These are phyloP conservation scores for Amazona finschi DNA, from an alignment of 2,797 vertebrate species.

Conservation along the genomic window DNA sequence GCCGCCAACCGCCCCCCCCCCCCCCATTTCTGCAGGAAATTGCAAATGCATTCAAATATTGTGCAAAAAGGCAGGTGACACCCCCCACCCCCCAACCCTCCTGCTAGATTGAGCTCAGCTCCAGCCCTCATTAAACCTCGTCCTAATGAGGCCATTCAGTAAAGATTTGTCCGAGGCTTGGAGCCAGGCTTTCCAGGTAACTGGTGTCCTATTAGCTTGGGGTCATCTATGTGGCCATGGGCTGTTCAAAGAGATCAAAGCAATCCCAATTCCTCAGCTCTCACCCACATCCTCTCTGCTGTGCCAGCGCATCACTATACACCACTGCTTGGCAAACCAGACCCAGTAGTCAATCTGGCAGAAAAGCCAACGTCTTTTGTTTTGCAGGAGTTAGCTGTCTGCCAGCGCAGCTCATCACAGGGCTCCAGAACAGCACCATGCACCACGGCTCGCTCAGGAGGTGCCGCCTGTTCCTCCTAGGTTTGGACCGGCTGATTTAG, in stretches of 20 bases:
- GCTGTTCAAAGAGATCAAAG: background rate
- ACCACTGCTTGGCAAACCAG: background rate
- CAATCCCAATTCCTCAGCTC: background rate
- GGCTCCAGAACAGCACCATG: background rate
- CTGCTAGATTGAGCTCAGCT: background rate
- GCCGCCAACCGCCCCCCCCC: background rate
- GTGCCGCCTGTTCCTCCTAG: background rate
- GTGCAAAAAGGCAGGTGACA: background rate
- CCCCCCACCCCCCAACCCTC: background rate
- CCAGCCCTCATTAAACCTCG: background rate
- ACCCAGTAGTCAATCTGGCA: background rate
- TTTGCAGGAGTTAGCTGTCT: background rate
- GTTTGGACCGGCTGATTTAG: background rate
- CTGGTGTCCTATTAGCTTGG: background rate
- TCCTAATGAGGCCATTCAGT: background rate
- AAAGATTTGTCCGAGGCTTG: background rate
- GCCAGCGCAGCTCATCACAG: background rate
- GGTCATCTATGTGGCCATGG: background rate
- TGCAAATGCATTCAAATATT: background rate
- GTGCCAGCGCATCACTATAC: rapidly evolving
- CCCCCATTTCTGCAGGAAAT: background rate
- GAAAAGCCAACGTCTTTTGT: background rate
- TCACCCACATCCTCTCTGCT: background rate
- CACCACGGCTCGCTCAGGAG: rapidly evolving
- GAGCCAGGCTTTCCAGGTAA: background rate